A percentile compares a stretch with the other conserved stretches of the same genome.
phyloP scores from a whole-genome alignment of 2,888 invertebrate genomes.

The Eumacrocentrus americanus region DNA sequence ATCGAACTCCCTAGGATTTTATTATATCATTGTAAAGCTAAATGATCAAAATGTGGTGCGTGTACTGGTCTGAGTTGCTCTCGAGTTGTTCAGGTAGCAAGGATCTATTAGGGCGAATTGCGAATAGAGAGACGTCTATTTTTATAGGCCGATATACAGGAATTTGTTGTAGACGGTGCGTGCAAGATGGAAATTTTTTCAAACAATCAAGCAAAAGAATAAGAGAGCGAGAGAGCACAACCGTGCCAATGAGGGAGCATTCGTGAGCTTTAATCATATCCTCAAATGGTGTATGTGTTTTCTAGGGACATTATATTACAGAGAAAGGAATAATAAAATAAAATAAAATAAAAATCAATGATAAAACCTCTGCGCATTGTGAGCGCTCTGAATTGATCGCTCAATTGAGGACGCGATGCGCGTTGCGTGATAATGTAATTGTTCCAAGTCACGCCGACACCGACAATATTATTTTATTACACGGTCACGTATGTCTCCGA shows the following conservation, averaged over 20 bases:
- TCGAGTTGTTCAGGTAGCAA: slow-evolving; percentile 25
- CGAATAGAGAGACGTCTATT: slow-evolving; percentile 52
- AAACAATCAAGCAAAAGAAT: slow-evolving; percentile 18
- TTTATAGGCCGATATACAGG: slow-evolving; percentile 51
- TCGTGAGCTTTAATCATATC: slow-evolving; percentile 50
- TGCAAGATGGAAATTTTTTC: slow-evolving; percentile 8
- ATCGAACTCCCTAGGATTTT: slow-evolving; percentile 16
- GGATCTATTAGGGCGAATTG: slow-evolving; percentile 38
- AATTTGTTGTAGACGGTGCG: slow-evolving; percentile 21
- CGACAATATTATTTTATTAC: slow-evolving; percentile 25
- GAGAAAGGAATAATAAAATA: neutral
- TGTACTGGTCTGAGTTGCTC: slow-evolving; percentile 23
- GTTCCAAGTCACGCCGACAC: slow-evolving; percentile 19
- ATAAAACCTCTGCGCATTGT: slow-evolving; percentile 8
- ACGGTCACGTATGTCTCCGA: slow-evolving; percentile 41
- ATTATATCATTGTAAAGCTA: no score
- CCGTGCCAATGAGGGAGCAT: slow-evolving; percentile 47
- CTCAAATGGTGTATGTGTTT: slow-evolving; percentile 30
- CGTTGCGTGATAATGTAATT: slow-evolving; percentile 7
- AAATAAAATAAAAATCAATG: neutral
- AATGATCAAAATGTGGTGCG: slow-evolving; percentile 15
- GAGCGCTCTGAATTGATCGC: neutral
- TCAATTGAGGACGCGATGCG: neutral
- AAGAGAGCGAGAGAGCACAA: slow-evolving; percentile 25
- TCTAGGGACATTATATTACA: slow-evolving; percentile 1